These are phyloP conservation scores for Dascyllus trimaculatus DNA, from an alignment of 2,113 vertebrate genomes.

Conservation along the genomic window DNA sequence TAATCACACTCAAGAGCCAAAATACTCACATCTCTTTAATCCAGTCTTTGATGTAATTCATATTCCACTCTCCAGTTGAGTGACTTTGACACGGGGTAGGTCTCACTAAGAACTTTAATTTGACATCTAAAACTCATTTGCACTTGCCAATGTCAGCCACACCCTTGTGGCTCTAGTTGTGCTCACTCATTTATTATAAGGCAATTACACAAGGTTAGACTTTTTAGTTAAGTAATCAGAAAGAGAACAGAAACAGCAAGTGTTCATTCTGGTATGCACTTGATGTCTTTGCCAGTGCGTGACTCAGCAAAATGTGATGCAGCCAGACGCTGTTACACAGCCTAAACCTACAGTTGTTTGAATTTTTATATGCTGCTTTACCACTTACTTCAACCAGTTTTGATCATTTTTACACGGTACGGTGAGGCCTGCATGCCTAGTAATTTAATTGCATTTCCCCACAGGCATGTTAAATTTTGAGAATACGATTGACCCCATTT, in stretches of 20 bases:
- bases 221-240: constrained; percentile 29
- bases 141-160: constrained; percentile 39
- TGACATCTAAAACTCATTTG: constrained; percentile 56
- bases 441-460: neutral
- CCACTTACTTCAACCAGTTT: neutral
- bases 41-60: constrained; percentile 51
- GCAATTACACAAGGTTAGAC: constrained; percentile 40
- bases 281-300: constrained; percentile 62
- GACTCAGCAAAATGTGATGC: constrained; percentile 51
- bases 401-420: neutral
- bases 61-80: constrained; percentile 30
- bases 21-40: constrained; percentile 56
- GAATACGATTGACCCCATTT: neutral
- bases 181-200: constrained; percentile 30
- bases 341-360: neutral
- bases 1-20: constrained; percentile 47
- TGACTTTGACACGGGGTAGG: constrained; percentile 25
- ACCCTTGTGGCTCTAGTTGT: constrained; percentile 16
- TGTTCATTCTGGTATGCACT: constrained; percentile 57
- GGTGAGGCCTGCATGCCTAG: neutral
- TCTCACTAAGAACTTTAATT: constrained; percentile 32
- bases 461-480: neutral
- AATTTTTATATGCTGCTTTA: neutral
- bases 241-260: constrained; percentile 52
- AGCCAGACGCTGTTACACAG: constrained; percentile 38